These are phyloP conservation scores for Opisthograptis luteolata DNA, from an alignment of 2,888 invertebrate species.

Conservation along the genomic window DNA sequence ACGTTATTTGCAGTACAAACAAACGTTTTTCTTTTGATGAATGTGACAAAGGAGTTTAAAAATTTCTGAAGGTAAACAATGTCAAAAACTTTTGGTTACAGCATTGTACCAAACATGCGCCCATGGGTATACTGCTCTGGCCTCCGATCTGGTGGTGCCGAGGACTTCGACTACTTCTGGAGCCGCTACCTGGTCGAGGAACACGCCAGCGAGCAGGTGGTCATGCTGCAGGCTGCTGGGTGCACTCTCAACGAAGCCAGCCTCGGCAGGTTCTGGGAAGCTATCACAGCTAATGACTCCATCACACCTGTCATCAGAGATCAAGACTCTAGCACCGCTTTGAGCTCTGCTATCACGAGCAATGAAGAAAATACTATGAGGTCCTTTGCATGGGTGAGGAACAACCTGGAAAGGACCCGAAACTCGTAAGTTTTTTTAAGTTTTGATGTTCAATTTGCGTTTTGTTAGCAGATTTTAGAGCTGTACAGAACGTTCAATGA, in stretches of 20 bases:
- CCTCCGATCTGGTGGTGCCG: constrained; percentile 84
- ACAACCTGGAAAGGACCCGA: constrained; percentile 49
- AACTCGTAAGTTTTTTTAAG: constrained; percentile 47
- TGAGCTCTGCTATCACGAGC: constrained; percentile 78
- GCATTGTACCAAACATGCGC: constrained; percentile 80
- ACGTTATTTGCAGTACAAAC: no score
- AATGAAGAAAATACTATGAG: constrained; percentile 83
- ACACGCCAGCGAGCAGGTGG: constrained; percentile 87
- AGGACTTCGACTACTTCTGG: constrained; percentile 88
- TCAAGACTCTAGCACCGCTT: constrained; percentile 69
- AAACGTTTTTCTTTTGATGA: neutral
- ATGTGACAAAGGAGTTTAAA: no score
- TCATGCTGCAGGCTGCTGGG: constrained; percentile 87
- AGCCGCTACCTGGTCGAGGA: constrained; percentile 82
- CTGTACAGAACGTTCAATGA: neutral
- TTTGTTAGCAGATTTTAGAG: neutral
- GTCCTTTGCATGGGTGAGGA: constrained; percentile 80
- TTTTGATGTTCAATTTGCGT: neutral
- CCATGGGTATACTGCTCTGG: constrained; percentile 90
- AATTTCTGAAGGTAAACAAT: neutral
- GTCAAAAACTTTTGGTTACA: constrained; percentile 31
- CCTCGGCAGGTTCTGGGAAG: constrained; percentile 55
- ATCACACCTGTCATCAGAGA: constrained; percentile 56
- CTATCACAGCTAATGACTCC: constrained; percentile 49
- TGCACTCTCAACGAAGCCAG: constrained; percentile 84